These are phyloP conservation scores for Dryococelus australis DNA, from an alignment of 2,888 invertebrate species.

Conservation along the genomic window DNA sequence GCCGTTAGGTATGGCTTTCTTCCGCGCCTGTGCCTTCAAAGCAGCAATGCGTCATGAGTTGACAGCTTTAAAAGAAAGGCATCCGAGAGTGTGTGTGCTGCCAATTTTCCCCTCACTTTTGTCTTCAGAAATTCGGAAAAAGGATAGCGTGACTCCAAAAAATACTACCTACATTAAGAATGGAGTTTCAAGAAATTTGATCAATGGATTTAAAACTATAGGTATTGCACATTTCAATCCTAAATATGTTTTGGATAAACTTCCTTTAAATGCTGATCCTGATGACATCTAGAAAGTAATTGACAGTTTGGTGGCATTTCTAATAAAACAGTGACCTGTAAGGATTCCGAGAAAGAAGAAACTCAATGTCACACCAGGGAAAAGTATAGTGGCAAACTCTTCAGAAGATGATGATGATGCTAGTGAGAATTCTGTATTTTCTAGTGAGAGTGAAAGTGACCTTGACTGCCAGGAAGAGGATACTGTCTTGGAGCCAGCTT, in stretches of 20 bases:
- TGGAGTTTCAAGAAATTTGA: neutral
- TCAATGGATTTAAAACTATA: neutral
- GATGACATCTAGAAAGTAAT: neutral
- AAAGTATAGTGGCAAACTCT: neutral
- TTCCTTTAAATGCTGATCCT: neutral
- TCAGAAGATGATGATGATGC: too few relatives aligned
- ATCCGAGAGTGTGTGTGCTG: neutral
- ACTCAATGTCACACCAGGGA: neutral
- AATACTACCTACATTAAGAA: neutral
- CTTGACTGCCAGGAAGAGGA: too few relatives aligned
- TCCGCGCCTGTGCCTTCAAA: slow-evolving; percentile 3
- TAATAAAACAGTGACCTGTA: neutral
- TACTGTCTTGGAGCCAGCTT: neutral
- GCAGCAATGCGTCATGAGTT: neutral
- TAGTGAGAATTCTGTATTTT: too few relatives aligned
- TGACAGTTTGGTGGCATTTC: neutral
- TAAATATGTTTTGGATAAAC: neutral
- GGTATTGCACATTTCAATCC: slow-evolving; percentile 3
- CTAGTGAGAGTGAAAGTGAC: too few relatives aligned
- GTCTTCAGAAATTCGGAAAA: neutral
- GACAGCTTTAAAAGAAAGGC: neutral
- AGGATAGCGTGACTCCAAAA: neutral
- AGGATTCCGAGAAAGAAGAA: neutral
- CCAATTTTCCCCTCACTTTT: slow-evolving; percentile 5
- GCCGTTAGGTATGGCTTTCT: slow-evolving; percentile 1